These are phyloP conservation scores for Agrochola lychnidis DNA, from an alignment of 2,888 invertebrate genomes.

Conservation along the genomic window DNA sequence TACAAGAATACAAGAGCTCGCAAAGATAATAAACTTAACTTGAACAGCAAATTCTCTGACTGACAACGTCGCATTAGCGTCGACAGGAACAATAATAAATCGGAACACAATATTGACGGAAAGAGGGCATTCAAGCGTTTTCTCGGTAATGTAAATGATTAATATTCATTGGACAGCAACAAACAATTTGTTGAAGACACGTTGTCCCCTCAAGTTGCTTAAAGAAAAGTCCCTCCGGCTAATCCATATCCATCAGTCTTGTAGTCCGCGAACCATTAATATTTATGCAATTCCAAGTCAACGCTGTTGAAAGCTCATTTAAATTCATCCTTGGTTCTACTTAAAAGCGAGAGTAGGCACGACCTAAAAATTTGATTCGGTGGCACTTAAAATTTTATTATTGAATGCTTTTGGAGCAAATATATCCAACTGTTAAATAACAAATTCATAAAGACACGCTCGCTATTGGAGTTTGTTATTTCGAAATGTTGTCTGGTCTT, in stretches of 20 bases:
- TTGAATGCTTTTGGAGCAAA: slow-evolving; percentile 64
- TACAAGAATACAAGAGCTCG: slow-evolving; percentile 40
- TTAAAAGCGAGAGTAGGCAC: slow-evolving; percentile 80
- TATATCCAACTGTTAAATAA: slow-evolving; percentile 53
- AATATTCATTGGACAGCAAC: slow-evolving; percentile 73
- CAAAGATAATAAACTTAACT: slow-evolving; percentile 44
- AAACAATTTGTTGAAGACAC: slow-evolving; percentile 68
- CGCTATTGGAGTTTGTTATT: slow-evolving; percentile 22
- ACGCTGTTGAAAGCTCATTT: slow-evolving; percentile 86
- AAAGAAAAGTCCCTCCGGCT: slow-evolving; percentile 73
- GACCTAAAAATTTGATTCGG: slow-evolving; percentile 82
- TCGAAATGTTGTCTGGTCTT: slow-evolving; percentile 28
- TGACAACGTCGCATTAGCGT: slow-evolving; percentile 76
- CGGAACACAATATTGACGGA: slow-evolving; percentile 68
- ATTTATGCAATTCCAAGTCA: slow-evolving; percentile 86
- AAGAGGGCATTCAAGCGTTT: slow-evolving; percentile 63
- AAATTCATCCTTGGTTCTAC: slow-evolving; percentile 86
- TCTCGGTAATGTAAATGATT: slow-evolving; percentile 71
- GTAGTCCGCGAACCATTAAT: slow-evolving; percentile 83
- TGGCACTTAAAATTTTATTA: slow-evolving; percentile 80
- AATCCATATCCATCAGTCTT: slow-evolving; percentile 84
- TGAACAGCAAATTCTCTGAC: slow-evolving; percentile 65
- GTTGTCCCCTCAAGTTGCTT: slow-evolving; percentile 67
- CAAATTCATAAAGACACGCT: slow-evolving; percentile 56
- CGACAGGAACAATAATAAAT: slow-evolving; percentile 77